A percentile compares a stretch with the other conserved stretches of the same genome.
phyloP scores from a whole-genome alignment of 64 coral and sea anemone genomes.

The Cladopsammia gracilis region DNA sequence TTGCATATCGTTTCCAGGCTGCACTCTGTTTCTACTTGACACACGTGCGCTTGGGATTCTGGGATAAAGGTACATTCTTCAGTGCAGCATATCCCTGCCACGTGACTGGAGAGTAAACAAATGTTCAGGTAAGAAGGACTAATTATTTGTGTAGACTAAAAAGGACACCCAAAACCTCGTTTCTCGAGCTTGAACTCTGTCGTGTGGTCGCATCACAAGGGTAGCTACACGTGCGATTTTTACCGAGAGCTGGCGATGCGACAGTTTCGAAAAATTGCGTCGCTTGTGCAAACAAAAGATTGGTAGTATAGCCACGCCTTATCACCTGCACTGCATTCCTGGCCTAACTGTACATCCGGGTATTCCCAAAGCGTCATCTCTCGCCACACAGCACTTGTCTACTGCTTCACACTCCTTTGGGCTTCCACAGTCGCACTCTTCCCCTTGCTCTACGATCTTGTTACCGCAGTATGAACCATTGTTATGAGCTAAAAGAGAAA shows the following conservation, averaged over 20 bases:
- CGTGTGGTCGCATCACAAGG: too few species aligned
- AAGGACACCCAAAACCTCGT: neutral
- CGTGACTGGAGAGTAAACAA: conserved; percentile 44
- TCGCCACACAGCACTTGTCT: conserved; percentile 83
- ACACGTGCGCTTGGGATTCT: conserved; percentile 36
- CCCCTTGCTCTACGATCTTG: conserved; percentile 83
- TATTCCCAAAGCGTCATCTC: conserved; percentile 44
- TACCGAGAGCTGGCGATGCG: too few species aligned
- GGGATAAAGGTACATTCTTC: conserved; percentile 67
- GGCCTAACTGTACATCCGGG: conserved; percentile 50
- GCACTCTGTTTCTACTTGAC: conserved; percentile 86
- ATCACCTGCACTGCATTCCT: conserved; percentile 91
- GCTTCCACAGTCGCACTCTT: conserved; percentile 93
- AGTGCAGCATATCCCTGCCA: conserved; percentile 80
- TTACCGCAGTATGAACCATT: conserved; percentile 89
- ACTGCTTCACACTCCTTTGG: conserved; percentile 60
- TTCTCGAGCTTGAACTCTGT: too few species aligned
- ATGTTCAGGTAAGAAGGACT: too few species aligned
- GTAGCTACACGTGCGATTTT: too few species aligned
- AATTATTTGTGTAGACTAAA: neutral
- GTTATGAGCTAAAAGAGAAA: conserved; percentile 52
- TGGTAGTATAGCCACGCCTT: neutral
- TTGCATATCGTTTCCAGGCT: conserved; percentile 63
- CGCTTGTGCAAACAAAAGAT: neutral
- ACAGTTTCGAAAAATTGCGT: too few species aligned